These are phyloP conservation scores for Hypomesus transpacificus DNA, from an alignment of 2,113 vertebrate species.

Conservation along the genomic window DNA sequence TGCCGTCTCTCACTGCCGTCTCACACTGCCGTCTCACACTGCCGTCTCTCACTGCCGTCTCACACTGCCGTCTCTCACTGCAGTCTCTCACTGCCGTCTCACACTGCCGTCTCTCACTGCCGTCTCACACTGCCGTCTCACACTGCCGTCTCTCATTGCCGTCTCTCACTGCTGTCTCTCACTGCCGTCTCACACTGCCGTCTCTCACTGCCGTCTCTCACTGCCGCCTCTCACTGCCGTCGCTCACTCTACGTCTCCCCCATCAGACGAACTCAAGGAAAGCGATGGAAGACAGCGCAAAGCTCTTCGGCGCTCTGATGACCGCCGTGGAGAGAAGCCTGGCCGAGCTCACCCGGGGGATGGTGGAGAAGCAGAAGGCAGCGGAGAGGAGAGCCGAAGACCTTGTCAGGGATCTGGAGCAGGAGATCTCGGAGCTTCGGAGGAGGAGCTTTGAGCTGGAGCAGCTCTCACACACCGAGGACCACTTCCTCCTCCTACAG, in stretches of 20 bases:
- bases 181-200: too few relatives aligned
- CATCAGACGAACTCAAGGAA: constrained; percentile 14
- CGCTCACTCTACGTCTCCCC: not conserved
- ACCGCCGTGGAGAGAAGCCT: constrained; percentile 22
- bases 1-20: too few relatives aligned
- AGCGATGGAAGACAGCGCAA: constrained; percentile 14
- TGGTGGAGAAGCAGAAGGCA: constrained; percentile 11
- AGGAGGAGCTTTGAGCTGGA: constrained; percentile 22
- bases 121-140: too few relatives aligned
- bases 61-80: too few relatives aligned
- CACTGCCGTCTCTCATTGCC: too few relatives aligned
- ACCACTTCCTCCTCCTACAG: constrained; percentile 23
- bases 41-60: too few relatives aligned
- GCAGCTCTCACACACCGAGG: constrained; percentile 21
- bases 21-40: too few relatives aligned
- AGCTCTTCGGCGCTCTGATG: constrained; percentile 16
- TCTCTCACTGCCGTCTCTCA: too few relatives aligned
- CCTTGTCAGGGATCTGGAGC: constrained; percentile 16
- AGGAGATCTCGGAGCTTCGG: constrained; percentile 23
- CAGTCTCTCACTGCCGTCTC: too few relatives aligned
- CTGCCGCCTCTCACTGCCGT: not conserved
- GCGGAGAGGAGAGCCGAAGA: constrained; percentile 16
- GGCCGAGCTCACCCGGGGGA: constrained; percentile 14
- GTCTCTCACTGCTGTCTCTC: too few relatives aligned
- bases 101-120: too few relatives aligned